These are phyloP conservation scores for Kryphioiulus occultus DNA, from an alignment of 2,888 invertebrate genomes.

Conservation along the genomic window DNA sequence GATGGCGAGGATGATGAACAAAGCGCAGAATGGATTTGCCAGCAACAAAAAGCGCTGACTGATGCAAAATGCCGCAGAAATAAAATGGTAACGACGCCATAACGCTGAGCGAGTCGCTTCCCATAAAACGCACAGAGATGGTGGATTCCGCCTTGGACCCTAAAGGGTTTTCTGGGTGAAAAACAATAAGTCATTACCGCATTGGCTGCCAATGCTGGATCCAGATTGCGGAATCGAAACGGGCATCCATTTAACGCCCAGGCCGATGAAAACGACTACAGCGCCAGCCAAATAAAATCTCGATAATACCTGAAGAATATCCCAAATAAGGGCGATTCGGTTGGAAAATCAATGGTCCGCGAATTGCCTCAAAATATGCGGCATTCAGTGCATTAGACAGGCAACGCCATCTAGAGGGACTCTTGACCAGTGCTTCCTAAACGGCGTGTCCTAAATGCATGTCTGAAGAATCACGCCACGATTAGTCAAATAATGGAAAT, in stretches of 20 bases:
- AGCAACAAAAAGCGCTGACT: conserved; percentile 35
- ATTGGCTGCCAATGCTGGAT: not conserved
- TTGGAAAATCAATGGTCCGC: not conserved
- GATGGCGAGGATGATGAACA: conserved; percentile 47
- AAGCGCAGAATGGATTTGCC: conserved; percentile 35
- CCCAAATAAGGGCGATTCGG: not conserved
- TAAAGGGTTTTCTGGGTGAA: conserved; percentile 31
- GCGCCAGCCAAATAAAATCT: not conserved
- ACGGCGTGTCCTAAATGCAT: no score
- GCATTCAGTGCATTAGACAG: not conserved
- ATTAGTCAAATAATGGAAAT: no score
- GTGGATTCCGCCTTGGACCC: conserved; percentile 11
- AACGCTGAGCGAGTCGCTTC: conserved; percentile 26
- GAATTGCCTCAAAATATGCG: no score
- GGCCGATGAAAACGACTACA: no score
- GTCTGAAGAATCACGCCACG: no score
- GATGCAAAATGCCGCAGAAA: conserved; percentile 35
- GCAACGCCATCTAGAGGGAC: no score
- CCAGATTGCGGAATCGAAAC: not conserved
- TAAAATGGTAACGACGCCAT: conserved; percentile 35
- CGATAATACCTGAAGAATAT: not conserved
- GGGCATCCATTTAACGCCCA: not conserved
- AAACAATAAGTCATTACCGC: conserved; percentile 29
- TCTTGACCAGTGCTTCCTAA: no score
- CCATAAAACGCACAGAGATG: conserved; percentile 3